Evolutionary conservation across 1,140 invertebrate genomes (phyloP).

Genomic region (Coelopa frigida): DNA sequence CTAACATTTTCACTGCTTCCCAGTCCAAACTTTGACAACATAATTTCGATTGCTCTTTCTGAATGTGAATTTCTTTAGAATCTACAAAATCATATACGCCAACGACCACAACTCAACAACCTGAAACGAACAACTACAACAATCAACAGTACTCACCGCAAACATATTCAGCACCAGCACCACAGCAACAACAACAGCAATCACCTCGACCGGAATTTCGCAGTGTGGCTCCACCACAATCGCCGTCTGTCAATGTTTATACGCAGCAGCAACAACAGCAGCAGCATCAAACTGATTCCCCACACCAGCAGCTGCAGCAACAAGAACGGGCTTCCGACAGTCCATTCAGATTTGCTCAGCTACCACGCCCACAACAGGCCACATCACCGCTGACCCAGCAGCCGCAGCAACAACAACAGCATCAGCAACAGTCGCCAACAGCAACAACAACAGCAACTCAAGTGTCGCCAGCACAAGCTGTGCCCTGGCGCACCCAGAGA

Average conservation of each 20-base stretch:
- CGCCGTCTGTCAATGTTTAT: slow-evolving; percentile 32
- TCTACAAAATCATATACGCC: too few species aligned
- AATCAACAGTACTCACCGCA: slow-evolving; percentile 12
- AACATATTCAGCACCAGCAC: slow-evolving; percentile 20
- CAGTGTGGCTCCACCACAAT: slow-evolving; percentile 33
- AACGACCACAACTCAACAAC: too few species aligned
- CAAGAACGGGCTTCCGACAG: slow-evolving; percentile 27
- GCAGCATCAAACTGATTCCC: slow-evolving; percentile 27
- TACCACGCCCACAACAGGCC: slow-evolving; percentile 15
- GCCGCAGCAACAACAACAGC: slow-evolving; percentile 6
- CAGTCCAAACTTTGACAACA: too few species aligned
- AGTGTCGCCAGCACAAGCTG: slow-evolving; percentile 17
- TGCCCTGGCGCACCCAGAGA: slow-evolving; percentile 38
- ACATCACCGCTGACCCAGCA: slow-evolving; percentile 29
- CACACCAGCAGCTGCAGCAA: slow-evolving; percentile 13
- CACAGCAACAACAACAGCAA: slow-evolving; percentile 15
- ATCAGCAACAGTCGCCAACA: slow-evolving; percentile 15
- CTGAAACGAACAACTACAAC: slow-evolving; percentile 13
- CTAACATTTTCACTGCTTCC: too few species aligned
- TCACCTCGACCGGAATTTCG: slow-evolving; percentile 28
- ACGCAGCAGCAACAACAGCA: slow-evolving; percentile 21
- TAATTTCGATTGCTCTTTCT: too few species aligned
- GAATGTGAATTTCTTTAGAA: too few species aligned
- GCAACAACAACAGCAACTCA: slow-evolving; percentile 15
- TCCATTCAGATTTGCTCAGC: slow-evolving; percentile 31